These are phyloP conservation scores for Ornithoptera alexandrae DNA, from an alignment of 2,888 invertebrate species.

Conservation along the genomic window DNA sequence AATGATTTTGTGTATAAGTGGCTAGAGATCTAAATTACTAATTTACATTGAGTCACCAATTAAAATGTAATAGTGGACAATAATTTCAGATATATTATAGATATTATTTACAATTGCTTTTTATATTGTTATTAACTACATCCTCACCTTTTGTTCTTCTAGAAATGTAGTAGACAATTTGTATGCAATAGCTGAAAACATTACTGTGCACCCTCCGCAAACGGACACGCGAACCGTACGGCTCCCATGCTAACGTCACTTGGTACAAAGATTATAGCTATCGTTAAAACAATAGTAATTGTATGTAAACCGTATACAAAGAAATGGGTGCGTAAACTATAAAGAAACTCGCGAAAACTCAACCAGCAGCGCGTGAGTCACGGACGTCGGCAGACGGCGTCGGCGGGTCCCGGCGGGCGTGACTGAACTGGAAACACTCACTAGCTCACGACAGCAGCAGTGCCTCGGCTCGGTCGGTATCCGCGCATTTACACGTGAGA, in stretches of 20 bases:
- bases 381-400: slow-evolving; percentile 38
- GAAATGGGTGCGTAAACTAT: slow-evolving; percentile 31
- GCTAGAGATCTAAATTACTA: too few species aligned
- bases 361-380: slow-evolving; percentile 52
- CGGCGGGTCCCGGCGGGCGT: slow-evolving; percentile 42
- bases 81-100: too few species aligned
- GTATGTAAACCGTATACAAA: neutral
- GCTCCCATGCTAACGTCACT: slow-evolving; percentile 32
- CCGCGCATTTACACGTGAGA: slow-evolving; percentile 67
- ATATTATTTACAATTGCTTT: too few species aligned
- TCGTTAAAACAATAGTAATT: neutral
- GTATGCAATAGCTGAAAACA: slow-evolving; percentile 71
- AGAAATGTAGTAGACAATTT: slow-evolving; percentile 69
- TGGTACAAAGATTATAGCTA: neutral
- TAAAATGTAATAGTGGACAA: too few species aligned
- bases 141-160: slow-evolving; percentile 65
- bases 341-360: slow-evolving; percentile 46
- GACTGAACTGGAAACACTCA: slow-evolving; percentile 43
- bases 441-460: slow-evolving; percentile 25
- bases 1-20: too few species aligned
- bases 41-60: too few species aligned
- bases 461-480: slow-evolving; percentile 51
- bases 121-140: neutral
- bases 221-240: slow-evolving; percentile 51
- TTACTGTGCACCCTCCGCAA: slow-evolving; percentile 43